Conservation (phyloP, 1,140 invertebrate species). For the Acromyrmex charruanus region DNA sequence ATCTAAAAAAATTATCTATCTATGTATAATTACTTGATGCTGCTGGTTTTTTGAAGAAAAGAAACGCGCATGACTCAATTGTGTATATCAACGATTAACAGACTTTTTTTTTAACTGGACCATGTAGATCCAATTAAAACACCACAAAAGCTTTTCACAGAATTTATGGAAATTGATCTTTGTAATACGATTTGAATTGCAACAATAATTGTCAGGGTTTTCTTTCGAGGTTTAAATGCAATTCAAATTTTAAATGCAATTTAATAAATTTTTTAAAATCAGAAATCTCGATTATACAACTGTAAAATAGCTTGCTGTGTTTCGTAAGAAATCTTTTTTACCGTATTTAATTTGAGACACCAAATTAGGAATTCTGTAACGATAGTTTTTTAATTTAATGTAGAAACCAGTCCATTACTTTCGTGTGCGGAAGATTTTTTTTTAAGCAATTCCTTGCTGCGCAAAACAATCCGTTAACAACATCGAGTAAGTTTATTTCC, state of each 20-base stretch:
- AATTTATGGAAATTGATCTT: constrained; percentile 43
- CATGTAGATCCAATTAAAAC: constrained; percentile 22
- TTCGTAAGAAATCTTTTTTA: not conserved
- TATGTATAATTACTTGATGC: too few relatives aligned
- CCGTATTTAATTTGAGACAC: not conserved
- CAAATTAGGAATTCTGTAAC: not conserved
- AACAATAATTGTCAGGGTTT: constrained; percentile 39
- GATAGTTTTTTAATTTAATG: not conserved
- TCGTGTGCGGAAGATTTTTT: not conserved
- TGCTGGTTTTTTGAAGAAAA: too few relatives aligned
- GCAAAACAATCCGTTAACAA: constrained; percentile 41
- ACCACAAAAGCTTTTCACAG: constrained; percentile 27
- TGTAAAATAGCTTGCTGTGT: not conserved
- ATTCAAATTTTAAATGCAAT: constrained; percentile 42
- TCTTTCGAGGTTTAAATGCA: constrained; percentile 22
- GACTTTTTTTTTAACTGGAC: not conserved
- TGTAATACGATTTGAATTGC: constrained; percentile 54
- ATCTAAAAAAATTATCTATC: too few relatives aligned
- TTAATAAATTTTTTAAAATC: constrained; percentile 16
- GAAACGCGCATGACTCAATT: too few relatives aligned
- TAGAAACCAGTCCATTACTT: not conserved
- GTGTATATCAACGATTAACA: not conserved
- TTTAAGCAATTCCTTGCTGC: not conserved
- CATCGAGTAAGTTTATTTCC: constrained; percentile 47
- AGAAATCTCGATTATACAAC: not conserved